These are phyloP conservation scores for Xenus cinereus DNA, from an alignment of 2,113 vertebrate species.

Conservation along the genomic window DNA sequence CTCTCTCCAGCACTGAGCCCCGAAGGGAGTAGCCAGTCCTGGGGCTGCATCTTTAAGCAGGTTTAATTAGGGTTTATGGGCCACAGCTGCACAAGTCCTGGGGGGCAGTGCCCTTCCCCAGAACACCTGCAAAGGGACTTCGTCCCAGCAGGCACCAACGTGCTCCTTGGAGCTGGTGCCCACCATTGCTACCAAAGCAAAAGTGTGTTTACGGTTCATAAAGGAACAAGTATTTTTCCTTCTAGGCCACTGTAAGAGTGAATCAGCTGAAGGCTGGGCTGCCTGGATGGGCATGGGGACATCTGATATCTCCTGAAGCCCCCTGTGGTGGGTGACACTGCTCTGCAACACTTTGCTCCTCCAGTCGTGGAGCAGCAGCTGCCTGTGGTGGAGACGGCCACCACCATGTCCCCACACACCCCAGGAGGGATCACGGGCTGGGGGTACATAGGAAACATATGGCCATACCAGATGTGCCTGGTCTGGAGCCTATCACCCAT, in stretches of 20 bases:
- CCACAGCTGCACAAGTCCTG: not conserved
- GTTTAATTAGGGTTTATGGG: not conserved
- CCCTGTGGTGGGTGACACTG: no score
- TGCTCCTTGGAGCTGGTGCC: not conserved
- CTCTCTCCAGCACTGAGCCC: rapidly evolving
- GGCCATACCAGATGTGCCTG: rapidly evolving
- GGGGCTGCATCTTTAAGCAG: not conserved
- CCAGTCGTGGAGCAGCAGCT: not conserved
- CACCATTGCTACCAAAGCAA: not conserved
- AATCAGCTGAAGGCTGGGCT: not conserved
- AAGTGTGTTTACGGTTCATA: not conserved
- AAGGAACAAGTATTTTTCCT: not conserved
- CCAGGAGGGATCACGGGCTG: not conserved
- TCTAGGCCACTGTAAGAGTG: not conserved
- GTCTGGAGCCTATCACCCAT: not conserved
- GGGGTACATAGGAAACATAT: not conserved
- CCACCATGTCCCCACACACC: not conserved
- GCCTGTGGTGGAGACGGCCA: not conserved
- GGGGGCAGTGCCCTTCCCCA: not conserved
- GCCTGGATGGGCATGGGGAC: not conserved
- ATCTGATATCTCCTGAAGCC: not conserved
- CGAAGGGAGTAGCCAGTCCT: not conserved
- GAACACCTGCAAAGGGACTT: not conserved
- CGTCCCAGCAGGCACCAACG: rapidly evolving
- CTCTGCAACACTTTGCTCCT: not conserved